Evolutionary conservation across 2,888 invertebrate species (phyloP).

Genomic region (Dascillus cervinus): DNA sequence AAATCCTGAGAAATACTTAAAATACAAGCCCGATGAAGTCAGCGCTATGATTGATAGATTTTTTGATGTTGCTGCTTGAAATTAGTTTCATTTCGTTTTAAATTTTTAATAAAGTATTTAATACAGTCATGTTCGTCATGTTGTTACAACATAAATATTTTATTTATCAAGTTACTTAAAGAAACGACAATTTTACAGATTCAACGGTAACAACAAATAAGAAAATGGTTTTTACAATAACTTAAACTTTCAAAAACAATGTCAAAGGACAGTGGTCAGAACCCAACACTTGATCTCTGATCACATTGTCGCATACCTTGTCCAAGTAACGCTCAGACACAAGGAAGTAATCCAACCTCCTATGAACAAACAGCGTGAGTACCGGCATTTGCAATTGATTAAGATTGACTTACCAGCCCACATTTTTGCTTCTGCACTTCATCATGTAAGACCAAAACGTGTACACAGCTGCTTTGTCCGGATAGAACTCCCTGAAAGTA

Average conservation of each 20-base stretch:
- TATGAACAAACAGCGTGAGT: constrained; percentile 40
- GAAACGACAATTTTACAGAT: no score
- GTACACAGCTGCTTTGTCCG: constrained; percentile 73
- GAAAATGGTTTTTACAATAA: not conserved
- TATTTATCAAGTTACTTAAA: no score
- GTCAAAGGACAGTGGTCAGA: constrained; percentile 96
- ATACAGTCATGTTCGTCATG: not conserved
- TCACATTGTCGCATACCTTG: constrained; percentile 76
- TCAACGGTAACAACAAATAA: no score
- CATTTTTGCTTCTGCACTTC: constrained; percentile 79
- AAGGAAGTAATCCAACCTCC: constrained; percentile 94
- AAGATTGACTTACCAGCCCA: constrained; percentile 73
- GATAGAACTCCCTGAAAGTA: constrained; percentile 79
- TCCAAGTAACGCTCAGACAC: constrained; percentile 71
- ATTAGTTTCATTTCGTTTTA: no score
- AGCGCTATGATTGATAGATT: constrained; percentile 78
- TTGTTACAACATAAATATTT: no score
- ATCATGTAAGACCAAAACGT: constrained; percentile 95
- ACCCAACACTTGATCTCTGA: constrained; percentile 74
- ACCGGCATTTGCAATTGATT: no score
- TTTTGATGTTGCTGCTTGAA: constrained; percentile 80
- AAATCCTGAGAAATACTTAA: constrained; percentile 89
- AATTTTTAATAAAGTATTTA: not conserved
- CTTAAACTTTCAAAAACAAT: constrained; percentile 57
- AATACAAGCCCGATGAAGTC: constrained; percentile 80